phyloP scores from a whole-genome alignment of 2,888 invertebrate species.

The Ferrisia virgata region DNA sequence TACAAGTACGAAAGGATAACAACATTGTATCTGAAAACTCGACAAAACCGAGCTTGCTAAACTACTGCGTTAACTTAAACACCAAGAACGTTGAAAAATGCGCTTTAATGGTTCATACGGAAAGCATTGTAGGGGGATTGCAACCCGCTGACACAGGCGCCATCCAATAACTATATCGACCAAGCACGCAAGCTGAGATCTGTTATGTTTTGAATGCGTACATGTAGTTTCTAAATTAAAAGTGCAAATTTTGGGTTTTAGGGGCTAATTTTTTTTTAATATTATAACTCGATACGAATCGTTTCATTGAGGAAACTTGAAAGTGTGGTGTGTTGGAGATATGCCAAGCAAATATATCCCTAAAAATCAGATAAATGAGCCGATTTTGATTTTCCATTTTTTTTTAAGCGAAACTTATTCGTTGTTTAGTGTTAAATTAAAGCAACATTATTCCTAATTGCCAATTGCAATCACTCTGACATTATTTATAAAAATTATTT shows the following conservation, averaged over 20 bases:
- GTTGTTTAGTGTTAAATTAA: too few species aligned
- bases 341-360: too few species aligned
- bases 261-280: not conserved
- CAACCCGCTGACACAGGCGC: conserved; percentile 30
- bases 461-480: too few species aligned
- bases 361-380: too few species aligned
- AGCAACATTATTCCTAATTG: too few species aligned
- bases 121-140: not conserved
- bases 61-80: not conserved
- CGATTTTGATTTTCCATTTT: too few species aligned
- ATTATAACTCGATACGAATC: not conserved
- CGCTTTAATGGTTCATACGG: not conserved
- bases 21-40: not conserved
- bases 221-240: not conserved
- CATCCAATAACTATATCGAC: conserved; percentile 5
- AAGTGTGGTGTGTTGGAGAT: not conserved
- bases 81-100: not conserved
- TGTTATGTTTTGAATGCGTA: not conserved
- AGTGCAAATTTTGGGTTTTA: not conserved
- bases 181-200: conserved; percentile 14
- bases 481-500: too few species aligned
- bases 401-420: too few species aligned
- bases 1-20: not conserved
- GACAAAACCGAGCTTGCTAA: conserved; percentile 14
- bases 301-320: too few species aligned